Evolutionary conservation across 2,797 vertebrate genomes (phyloP), one percentile per base, ranked within the genome.

Genomic region (Numenius phaeopus): DNA sequence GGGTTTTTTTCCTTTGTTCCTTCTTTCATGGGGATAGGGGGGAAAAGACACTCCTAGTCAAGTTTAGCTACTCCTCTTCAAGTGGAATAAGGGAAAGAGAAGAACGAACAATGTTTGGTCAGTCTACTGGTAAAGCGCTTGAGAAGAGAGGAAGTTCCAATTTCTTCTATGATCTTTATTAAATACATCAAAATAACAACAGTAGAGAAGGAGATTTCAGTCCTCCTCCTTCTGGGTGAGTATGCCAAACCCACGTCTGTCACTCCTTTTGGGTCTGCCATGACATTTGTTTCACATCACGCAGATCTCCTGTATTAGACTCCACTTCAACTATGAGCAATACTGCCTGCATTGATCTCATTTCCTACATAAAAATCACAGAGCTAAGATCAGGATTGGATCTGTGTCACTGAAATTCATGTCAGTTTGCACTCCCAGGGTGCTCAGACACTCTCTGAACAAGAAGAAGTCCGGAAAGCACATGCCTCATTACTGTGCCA

Each of bases 1-100:
- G 1, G 0, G 0, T 5, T 42, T 4, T 78, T 78, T 39, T 46
- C 23, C 6, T 71, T 78, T 65, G 9, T 22, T 40, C 10, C 16
- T 64, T 76, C 3, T 50, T 65, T 62, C 64, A 46, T 40, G 30
- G 8, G 21, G 10, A 8, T 18, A 4, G 7, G 19, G 8, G 7
- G 3, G 10, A 27, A 39, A 87, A 49, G 32, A 55, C 12, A n/a
- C 22, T 65, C 23, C 11, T 50, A 40, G 29, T 29, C 34, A 79
- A 83, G 62, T 70, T 75, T 61, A 70, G 15, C 22, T 81, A 10
- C 88, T 82, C 27, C 11, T 72, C 15, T 81, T 58, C 88, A 58
- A 85, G 54, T 26, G 3, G 10, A 66, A 50, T 29, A 80, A 76
- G 55, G n/a, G 8, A 76, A 65, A 66, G 8, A 57, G 30, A 83